These are phyloP conservation scores for Enteromius afrohamiltoni DNA, from an alignment of 2,797 vertebrate species.

Conservation along the genomic window DNA sequence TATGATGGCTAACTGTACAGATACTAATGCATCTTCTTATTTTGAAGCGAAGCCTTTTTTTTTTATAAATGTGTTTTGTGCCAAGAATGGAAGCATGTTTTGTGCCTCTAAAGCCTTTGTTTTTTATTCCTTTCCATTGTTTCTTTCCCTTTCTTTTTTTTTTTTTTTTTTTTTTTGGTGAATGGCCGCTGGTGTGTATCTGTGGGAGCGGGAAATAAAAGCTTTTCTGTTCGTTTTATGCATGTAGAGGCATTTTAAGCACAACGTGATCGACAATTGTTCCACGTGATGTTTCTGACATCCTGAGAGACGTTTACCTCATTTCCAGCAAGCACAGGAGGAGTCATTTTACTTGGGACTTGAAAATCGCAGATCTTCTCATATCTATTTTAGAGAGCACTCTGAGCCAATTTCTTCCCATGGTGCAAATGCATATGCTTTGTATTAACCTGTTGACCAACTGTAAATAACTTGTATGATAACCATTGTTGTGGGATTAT, in stretches of 20 bases:
- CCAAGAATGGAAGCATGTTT: constrained; percentile 37
- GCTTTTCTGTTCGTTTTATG: not conserved
- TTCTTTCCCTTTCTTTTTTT: not conserved
- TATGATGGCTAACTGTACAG: constrained; percentile 38
- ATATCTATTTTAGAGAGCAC: not conserved
- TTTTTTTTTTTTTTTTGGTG: not conserved
- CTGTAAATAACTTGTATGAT: constrained; percentile 75
- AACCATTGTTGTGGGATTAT: constrained; percentile 64
- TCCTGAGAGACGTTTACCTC: not conserved
- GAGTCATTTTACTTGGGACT: not conserved
- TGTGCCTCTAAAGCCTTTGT: constrained; percentile 38
- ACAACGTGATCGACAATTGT: not conserved
- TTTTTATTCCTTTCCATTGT: not conserved
- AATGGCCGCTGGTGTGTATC: not conserved
- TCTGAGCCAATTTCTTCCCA: constrained; percentile 37
- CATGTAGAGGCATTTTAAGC: constrained; percentile 23
- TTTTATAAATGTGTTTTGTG: constrained; percentile 20
- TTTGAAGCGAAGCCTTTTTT: constrained; percentile 22
- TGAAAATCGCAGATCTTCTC: not conserved
- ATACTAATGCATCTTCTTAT: constrained; percentile 39
- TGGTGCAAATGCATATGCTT: constrained; percentile 27
- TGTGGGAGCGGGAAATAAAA: not conserved
- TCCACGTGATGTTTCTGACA: not conserved
- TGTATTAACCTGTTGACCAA: constrained; percentile 52
- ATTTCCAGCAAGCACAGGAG: constrained; percentile 2